These are phyloP conservation scores for Procambarus clarkii DNA, from an alignment of 1,140 invertebrate species.

Conservation along the genomic window DNA sequence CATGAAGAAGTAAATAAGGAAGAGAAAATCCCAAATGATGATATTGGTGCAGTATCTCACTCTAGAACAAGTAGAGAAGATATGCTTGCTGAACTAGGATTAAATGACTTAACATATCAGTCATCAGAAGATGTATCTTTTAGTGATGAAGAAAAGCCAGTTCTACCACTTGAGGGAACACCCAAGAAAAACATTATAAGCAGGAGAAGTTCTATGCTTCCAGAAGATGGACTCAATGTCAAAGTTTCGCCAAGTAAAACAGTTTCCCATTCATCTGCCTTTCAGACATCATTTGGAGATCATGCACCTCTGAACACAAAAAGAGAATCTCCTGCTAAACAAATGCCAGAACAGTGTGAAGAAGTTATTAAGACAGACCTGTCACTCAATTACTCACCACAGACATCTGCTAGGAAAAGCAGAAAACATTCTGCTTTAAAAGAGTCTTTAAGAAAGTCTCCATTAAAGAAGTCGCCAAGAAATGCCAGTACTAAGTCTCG, in stretches of 20 bases:
- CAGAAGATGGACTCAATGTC: background rate
- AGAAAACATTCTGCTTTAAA: background rate
- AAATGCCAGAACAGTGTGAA: too few relatives aligned
- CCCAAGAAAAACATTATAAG: slow-evolving; percentile 21
- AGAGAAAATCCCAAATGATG: background rate
- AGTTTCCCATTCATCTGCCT: background rate
- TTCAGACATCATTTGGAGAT: background rate
- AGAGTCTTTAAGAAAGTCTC: slow-evolving; percentile 40
- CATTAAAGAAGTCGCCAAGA: slow-evolving; percentile 50
- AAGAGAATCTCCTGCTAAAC: too few relatives aligned
- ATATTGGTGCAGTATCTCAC: background rate
- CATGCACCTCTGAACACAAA: background rate
- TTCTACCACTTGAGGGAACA: slow-evolving; percentile 44
- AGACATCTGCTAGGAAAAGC: background rate
- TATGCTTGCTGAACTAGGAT: slow-evolving; percentile 41
- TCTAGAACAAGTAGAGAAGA: slow-evolving; percentile 31
- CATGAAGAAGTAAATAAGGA: slow-evolving; percentile 15
- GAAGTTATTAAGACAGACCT: too few relatives aligned
- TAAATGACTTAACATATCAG: slow-evolving; percentile 44
- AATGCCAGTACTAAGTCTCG: background rate
- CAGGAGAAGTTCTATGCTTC: background rate
- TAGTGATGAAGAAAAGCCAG: slow-evolving; percentile 46
- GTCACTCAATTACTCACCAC: background rate
- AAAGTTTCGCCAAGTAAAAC: background rate
- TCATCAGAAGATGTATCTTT: slow-evolving; percentile 51